Base-by-base conservation (phyloP, 1,140 invertebrate species). In the Anagrus nilaparvatae region DNA sequence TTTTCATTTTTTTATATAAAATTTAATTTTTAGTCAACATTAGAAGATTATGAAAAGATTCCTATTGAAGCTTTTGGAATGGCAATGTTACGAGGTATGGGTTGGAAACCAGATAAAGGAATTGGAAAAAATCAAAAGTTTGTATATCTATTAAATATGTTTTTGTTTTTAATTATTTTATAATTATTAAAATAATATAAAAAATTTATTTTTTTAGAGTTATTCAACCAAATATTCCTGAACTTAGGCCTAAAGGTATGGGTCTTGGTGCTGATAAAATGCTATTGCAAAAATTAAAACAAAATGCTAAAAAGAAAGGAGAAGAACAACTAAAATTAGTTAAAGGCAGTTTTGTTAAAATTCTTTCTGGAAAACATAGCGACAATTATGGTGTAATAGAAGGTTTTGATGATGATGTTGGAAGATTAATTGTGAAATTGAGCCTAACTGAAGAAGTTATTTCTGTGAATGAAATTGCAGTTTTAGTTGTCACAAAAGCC, bases 61-160 rank as follows among this genome's bases (percentile, higher is more conserved):
- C 92, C 92, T 2, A 78, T 97, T 32, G 75, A 79, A 59, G 74
- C 85, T 32, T 97, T 82, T 82, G 93, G 93, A 6, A 48, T 88
- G 52, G 93, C 92, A 5, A 84, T 96, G 82, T 67, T 97, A 12
- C 66, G 90, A 53, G 93, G 93, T 24, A 97, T 97, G 92, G 92
- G 92, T 1, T 97, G 89, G 89, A 76, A 79, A 50, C 75, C 83
- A 47, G 77, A 69, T 21, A 78, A 77, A 72, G 84, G 75, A 50
- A 81, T 79, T 57, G 81, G 75, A 37, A 74, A 69, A 61, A 75
- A 73, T 61, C 65, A 67, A 49, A 73, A 71, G 75, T 79, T 58
- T 32, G 54, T 17, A 12, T 23, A 32, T 47, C 30, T 41, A 47
- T 33, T 50, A 9, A 43, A 34, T 4, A 29, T 28, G 13, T 31